A percentile compares a stretch with the other conserved stretches of the same genome.
These are phyloP conservation scores for Manacus vitellinus DNA, from an alignment of 2,113 vertebrate species.

Conservation along the genomic window DNA sequence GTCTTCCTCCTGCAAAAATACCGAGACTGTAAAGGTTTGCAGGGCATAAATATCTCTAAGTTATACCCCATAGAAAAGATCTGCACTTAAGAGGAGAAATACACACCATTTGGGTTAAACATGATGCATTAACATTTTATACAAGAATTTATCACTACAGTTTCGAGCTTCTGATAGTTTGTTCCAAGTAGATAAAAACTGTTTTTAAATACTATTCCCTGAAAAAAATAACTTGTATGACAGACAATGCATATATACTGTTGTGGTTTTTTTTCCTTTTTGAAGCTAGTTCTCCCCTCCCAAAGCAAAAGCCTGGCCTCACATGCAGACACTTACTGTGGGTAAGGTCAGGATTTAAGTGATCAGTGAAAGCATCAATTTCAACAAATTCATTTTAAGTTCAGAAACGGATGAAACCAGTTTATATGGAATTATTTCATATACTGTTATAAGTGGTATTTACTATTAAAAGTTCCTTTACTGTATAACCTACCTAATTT, in stretches of 20 bases:
- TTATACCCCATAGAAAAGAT: neutral
- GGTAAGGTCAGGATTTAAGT: neutral
- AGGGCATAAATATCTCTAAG: neutral
- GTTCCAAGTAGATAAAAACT: neutral
- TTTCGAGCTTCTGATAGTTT: neutral
- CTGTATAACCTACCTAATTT: neutral
- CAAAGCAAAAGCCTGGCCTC: neutral
- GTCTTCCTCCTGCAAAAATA: slow-evolving; percentile 80
- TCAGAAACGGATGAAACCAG: neutral
- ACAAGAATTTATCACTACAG: neutral
- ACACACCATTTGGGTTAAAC: neutral
- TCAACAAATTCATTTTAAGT: neutral
- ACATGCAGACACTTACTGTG: neutral
- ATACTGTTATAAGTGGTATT: neutral
- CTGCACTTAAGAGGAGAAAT: neutral
- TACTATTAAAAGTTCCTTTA: neutral
- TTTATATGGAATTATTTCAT: neutral
- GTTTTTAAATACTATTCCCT: neutral
- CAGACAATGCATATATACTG: neutral
- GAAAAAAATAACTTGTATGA: neutral
- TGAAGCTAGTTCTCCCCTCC: neutral
- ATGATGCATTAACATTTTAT: neutral
- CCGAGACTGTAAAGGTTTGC: neutral
- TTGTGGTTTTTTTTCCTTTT: neutral
- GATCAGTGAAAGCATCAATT: neutral